Conservation (phyloP, 2,888 invertebrate genomes). For the Lasioglossum villosulum region DNA sequence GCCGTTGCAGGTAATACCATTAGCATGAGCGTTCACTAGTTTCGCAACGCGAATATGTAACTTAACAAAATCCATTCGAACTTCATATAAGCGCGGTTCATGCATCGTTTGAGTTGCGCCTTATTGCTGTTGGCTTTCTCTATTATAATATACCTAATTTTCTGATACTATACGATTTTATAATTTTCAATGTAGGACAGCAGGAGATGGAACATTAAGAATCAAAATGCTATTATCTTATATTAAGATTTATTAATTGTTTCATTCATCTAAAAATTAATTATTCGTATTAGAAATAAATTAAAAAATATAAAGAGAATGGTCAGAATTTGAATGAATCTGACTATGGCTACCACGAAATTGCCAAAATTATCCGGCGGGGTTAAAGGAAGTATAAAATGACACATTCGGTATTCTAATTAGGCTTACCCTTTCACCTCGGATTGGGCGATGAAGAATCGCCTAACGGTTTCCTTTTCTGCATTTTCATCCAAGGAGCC, state of each 20-base stretch:
- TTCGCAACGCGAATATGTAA: not conserved
- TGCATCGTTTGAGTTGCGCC: not conserved
- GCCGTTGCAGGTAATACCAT: not conserved
- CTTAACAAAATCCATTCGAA: slow-evolving; percentile 8
- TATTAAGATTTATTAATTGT: too few species aligned
- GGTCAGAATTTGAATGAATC: not conserved
- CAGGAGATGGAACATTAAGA: not conserved
- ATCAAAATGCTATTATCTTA: too few species aligned
- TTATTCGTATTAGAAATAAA: not conserved
- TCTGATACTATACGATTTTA: not conserved
- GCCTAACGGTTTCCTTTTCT: not conserved
- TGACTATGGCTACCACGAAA: not conserved
- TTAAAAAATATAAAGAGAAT: not conserved
- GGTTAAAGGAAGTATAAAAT: not conserved
- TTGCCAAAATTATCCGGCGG: not conserved
- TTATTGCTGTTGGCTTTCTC: not conserved
- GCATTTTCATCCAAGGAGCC: slow-evolving; percentile 1
- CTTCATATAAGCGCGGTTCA: not conserved
- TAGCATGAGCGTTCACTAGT: not conserved
- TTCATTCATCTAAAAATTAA: not conserved
- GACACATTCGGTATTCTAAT: not conserved
- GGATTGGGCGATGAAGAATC: not conserved
- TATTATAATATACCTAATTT: not conserved
- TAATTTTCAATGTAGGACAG: not conserved
- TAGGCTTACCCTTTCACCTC: not conserved